These are phyloP conservation scores for Brachionus sp. DNA, from an alignment of 1,140 invertebrate genomes.

Conservation along the genomic window DNA sequence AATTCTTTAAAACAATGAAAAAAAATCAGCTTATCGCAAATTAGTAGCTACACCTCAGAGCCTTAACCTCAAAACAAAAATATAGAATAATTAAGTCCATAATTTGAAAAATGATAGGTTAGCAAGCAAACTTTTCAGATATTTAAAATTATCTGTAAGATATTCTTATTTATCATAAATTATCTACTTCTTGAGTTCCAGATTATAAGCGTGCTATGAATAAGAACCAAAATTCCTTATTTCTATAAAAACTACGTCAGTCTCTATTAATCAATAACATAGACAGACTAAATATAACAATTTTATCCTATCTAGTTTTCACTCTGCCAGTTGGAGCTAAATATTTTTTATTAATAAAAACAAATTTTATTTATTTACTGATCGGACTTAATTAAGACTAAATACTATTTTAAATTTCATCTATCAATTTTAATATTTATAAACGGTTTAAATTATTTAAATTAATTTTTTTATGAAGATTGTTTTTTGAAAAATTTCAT, in stretches of 20 bases:
- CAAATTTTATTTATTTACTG: constrained; percentile 1
- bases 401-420: no score
- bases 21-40: constrained; percentile 2
- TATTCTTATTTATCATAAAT: background rate
- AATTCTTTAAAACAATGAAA: background rate
- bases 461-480: no score
- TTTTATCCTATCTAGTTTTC: background rate
- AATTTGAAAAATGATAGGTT: background rate
- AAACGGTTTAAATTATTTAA: no score
- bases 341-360: background rate
- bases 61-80: background rate
- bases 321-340: background rate
- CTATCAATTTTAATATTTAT: no score
- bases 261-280: background rate
- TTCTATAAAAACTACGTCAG: background rate
- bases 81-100: background rate
- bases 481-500: no score
- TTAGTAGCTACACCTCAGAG: background rate
- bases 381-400: background rate
- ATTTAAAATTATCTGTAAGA: background rate
- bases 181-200: background rate
- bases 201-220: background rate
- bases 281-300: background rate
- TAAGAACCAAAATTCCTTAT: background rate
- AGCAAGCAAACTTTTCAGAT: background rate